Evolutionary conservation across 2,888 invertebrate species (phyloP).

Genomic region (Latheticus oryzae): DNA sequence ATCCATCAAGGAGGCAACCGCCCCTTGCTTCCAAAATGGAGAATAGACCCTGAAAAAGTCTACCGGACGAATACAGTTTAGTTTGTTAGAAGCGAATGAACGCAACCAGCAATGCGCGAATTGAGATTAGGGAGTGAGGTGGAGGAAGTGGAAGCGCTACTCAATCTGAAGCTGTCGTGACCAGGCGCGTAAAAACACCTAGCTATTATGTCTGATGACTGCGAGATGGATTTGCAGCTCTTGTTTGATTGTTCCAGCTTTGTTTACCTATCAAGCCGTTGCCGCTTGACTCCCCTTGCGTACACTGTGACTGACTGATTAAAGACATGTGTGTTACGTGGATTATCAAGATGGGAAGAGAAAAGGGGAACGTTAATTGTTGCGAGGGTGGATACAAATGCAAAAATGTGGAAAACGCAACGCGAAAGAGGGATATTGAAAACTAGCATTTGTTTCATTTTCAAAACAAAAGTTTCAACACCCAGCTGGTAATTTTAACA

Average conservation of each 20-base stretch:
- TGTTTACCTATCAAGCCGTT: conserved; percentile 61
- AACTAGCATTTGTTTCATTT: too few relatives aligned
- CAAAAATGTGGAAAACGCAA: too few relatives aligned
- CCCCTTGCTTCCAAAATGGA: conserved; percentile 42
- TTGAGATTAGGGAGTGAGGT: conserved; percentile 37
- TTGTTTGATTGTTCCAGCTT: conserved; percentile 62
- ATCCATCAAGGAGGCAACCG: conserved; percentile 64
- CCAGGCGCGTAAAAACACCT: conserved; percentile 63
- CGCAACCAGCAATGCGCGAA: background rate
- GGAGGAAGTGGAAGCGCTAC: conserved; percentile 53
- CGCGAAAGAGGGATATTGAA: conserved; percentile 1
- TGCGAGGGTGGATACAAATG: background rate
- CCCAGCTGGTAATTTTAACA: too few relatives aligned
- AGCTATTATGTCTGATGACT: conserved; percentile 62
- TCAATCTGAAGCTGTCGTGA: conserved; percentile 63
- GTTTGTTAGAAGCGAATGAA: too few relatives aligned
- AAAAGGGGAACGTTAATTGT: conserved; percentile 32
- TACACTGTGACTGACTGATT: conserved; percentile 44
- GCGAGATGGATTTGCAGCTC: conserved; percentile 61
- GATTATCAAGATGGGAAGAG: conserved; percentile 23
- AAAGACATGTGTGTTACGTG: conserved; percentile 39
- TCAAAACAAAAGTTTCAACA: too few relatives aligned
- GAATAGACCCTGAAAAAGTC: conserved; percentile 17
- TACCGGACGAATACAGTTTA: conserved; percentile 5
- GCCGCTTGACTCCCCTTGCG: conserved; percentile 41